Evolutionary conservation across 1,140 invertebrate genomes (phyloP), one percentile per base, ranked within the genome.

Genomic region (Brachystomella parvula): DNA sequence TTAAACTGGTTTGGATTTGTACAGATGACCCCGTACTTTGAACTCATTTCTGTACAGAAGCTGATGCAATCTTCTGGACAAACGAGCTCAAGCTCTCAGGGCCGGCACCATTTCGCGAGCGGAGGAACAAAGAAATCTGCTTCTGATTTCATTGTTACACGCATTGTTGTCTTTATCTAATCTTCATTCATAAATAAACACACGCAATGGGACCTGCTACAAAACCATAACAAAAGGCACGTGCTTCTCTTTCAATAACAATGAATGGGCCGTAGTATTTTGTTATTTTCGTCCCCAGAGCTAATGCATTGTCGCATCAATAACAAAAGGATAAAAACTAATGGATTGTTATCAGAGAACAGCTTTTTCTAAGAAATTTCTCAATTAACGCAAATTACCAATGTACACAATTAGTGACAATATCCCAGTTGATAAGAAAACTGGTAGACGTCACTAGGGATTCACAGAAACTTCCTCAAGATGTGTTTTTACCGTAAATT

Each of bases 61-160:
- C 35, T 53, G 49, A 53, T 53, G 49, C 49, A 53, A 53, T n/a
- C 24, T 53, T 53, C 49, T 53, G 49, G 49, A 53, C 49, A 53
- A 15, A 17, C 49, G 12, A 53, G 9, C 49, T 26, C 12, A 15
- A 24, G 12, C 9, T 17, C 6, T 53, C 9, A 53, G 49, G 49
- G 49, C 21, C 49, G 21, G 21, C 12, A 6, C 3, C 12, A 53
- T 53, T 24, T 24, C n/a, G 9, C 39, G 9, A n/a, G n/a, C 9
- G n/a, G 12, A 24, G 49, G 21, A 6, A 53, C 21, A 12, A 3
- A 17, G 49, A 6, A 53, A 12, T 17, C 12, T 24, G 21, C 24
- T n/a, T n/a, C n/a, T 44, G n/a, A 44, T 12, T 44, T 44, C 9
- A 44, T n/a, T 44, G 9, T 44, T n/a, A n/a, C n/a, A n/a, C n/a